Evolutionary conservation across 23 tunicate species (phyloP), one percentile per base, ranked within the genome.

Genomic region (Corella eumyota): DNA sequence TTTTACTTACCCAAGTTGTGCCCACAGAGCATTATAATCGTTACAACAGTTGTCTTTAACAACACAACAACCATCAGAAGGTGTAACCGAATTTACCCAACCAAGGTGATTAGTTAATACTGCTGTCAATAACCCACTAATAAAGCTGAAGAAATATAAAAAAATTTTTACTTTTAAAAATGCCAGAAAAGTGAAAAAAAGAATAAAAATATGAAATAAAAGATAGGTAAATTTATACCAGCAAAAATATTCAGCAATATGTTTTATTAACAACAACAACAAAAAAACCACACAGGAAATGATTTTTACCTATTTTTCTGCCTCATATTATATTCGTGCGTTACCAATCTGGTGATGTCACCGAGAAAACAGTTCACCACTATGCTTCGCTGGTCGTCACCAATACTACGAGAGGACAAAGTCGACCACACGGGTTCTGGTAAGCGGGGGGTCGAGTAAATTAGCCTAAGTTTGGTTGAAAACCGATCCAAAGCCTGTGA

Each of bases 1-100:
- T n/a, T n/a, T n/a, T 30, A 30, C 73, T 60, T 48, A 88, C 96
- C 88, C 83, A 31, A 88, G 78, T 34, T 88, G 96, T 9, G 88
- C 88, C 96, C 88, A 88, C 35, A 88, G 48, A 20, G 88, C 69
- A 61, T 88, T 88, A 68, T 86, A 77, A 32, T 51, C 57, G 4
- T 54, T 32, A 47, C 34, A 45, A 2, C 29, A 24, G 4, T 61
- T 29, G 25, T 60, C 52, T 20, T 9, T n/a, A 25, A 30, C 45
- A 2, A 60, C 81, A 19, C 32, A 36, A 21, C 31, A 54, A 3
- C 50, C 70, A 7, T 53, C 35, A 1, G 75, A 17, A 24, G 79
- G 70, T 32, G 82, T 50, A 0, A 73, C 73, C 11, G 81, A 47
- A 22, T 55, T 52, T 26, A 88, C 96, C 96, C 96, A 88, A 2